A percentile compares a stretch with the other conserved stretches of the same genome.
Conservation (phyloP, 2,888 invertebrate genomes). For the Gari tellinella region DNA sequence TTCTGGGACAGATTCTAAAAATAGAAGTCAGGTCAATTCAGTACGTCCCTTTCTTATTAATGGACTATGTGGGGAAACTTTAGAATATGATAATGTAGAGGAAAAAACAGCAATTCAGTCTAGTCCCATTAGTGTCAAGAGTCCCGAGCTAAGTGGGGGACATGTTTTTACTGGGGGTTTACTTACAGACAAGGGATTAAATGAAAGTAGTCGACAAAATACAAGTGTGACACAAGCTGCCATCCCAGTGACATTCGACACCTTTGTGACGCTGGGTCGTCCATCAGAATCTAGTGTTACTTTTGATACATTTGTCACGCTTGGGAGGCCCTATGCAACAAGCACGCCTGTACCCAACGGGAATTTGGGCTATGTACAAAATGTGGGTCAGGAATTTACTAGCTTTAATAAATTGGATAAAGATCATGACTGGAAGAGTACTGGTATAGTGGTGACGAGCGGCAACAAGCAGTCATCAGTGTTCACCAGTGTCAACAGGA, state of each 20-base stretch:
- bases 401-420: conserved; percentile 7
- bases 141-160: conserved; percentile 20
- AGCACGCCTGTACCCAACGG: conserved; percentile 57
- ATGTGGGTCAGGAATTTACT: conserved; percentile 27
- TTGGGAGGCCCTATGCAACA: conserved; percentile 55
- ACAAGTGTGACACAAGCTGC: conserved; percentile 15
- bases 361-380: conserved; percentile 22
- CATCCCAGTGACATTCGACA: conserved; percentile 55
- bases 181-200: conserved; percentile 24
- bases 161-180: conserved; percentile 38
- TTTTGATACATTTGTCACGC: conserved; percentile 64
- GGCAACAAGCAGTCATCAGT: background rate
- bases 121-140: conserved; percentile 46
- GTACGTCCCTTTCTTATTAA: conserved; percentile 56
- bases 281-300: conserved; percentile 55
- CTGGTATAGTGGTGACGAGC: background rate
- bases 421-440: background rate
- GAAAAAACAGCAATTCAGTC: conserved; percentile 31
- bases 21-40: conserved; percentile 47
- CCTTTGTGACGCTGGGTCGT: conserved; percentile 56
- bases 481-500: background rate
- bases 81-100: conserved; percentile 51
- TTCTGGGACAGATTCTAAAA: conserved; percentile 28
- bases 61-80: conserved; percentile 45
- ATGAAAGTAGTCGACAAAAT: conserved; percentile 30